Evolutionary conservation across 1,140 invertebrate species (phyloP).

Genomic region (Drosophila neocordata): DNA sequence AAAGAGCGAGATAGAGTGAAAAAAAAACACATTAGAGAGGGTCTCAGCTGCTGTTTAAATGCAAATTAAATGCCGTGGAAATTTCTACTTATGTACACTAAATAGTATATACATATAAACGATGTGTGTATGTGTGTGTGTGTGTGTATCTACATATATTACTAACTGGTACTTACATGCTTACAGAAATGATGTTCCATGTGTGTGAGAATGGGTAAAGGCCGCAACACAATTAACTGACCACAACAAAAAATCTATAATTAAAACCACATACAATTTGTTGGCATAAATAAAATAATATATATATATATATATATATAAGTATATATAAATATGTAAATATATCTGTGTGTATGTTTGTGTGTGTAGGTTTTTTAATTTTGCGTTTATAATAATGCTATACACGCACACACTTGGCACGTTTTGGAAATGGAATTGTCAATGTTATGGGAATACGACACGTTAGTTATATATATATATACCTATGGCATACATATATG

Average conservation of each 20-base stretch:
- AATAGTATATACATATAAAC: background rate
- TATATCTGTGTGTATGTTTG: background rate
- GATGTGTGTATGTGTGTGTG: too few relatives aligned
- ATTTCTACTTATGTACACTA: constrained; percentile 17
- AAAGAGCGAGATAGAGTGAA: constrained; percentile 1
- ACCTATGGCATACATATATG: background rate
- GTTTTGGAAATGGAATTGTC: constrained; percentile 10
- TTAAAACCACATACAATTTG: constrained; percentile 48
- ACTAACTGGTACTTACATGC: constrained; percentile 8
- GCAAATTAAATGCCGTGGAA: constrained; percentile 49
- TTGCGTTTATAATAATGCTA: constrained; percentile 10
- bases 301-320: constrained; percentile 1
- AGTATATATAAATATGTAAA: background rate
- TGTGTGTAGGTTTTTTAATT: constrained; percentile 5
- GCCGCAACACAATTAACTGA: constrained; percentile 44
- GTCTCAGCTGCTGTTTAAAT: constrained; percentile 40
- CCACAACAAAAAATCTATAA: constrained; percentile 49
- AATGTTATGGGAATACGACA: constrained; percentile 10
- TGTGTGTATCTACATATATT: background rate
- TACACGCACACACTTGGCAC: constrained; percentile 8
- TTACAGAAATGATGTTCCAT: constrained; percentile 32
- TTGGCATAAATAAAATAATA: constrained; percentile 11
- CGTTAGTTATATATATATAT: constrained; percentile 5
- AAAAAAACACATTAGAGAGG: constrained; percentile 34
- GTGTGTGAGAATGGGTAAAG: constrained; percentile 24